A percentile compares a stretch with the other conserved stretches of the same genome.
phyloP scores from a whole-genome alignment of 2,113 vertebrate species.

The Neoarius graeffei region DNA sequence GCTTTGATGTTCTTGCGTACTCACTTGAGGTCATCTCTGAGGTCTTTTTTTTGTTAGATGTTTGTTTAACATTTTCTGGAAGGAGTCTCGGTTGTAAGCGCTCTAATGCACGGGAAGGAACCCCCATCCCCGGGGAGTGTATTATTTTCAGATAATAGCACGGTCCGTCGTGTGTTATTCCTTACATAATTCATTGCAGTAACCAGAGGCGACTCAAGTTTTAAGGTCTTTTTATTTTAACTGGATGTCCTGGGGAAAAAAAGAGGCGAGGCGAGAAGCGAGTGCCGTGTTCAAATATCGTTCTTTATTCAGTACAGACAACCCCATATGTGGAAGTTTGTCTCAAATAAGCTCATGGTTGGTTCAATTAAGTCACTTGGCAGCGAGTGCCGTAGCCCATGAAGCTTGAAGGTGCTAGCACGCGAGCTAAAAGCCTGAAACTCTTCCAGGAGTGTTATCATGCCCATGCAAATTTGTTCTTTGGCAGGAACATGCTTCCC shows the following conservation, averaged over 20 bases:
- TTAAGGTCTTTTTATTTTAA: background rate
- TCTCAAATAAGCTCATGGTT: background rate
- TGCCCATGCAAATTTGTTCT: background rate
- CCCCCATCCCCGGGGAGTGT: background rate
- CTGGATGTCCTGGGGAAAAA: background rate
- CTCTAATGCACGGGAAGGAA: background rate
- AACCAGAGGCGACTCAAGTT: background rate
- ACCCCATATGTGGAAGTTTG: background rate
- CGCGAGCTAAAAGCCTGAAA: background rate
- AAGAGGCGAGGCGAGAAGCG: background rate
- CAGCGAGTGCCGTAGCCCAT: background rate
- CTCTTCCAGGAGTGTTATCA: background rate
- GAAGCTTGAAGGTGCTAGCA: background rate
- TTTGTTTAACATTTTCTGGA: background rate
- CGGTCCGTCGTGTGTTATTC: background rate
- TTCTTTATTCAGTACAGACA: background rate
- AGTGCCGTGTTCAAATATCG: background rate
- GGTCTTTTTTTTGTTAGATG: background rate
- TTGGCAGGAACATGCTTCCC: background rate
- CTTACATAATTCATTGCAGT: background rate
- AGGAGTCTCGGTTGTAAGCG: background rate
- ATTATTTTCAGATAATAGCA: background rate
- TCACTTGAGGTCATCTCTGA: background rate
- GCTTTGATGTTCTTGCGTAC: background rate
- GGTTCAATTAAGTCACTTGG: background rate